These are phyloP conservation scores for Monopis laevigella DNA, from an alignment of 2,888 invertebrate species.

Conservation along the genomic window DNA sequence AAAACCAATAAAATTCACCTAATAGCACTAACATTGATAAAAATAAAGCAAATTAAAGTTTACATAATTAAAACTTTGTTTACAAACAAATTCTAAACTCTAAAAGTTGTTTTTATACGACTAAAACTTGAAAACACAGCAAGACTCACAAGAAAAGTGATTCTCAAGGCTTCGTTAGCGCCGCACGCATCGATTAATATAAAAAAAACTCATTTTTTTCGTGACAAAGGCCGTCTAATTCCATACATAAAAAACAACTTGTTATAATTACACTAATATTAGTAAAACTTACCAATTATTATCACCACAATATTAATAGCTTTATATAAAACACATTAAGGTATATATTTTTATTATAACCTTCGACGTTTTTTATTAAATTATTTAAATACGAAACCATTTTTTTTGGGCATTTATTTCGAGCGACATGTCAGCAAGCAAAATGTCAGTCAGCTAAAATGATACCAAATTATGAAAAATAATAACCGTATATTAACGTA, in stretches of 20 bases:
- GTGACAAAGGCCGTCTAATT: slow-evolving; percentile 2
- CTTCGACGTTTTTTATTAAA: not conserved
- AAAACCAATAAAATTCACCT: too few species aligned
- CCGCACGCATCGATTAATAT: not conserved
- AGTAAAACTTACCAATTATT: not conserved
- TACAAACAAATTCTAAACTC: too few species aligned
- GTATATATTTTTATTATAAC: not conserved
- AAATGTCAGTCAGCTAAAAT: slow-evolving; percentile 1
- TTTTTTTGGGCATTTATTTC: slow-evolving; percentile 5
- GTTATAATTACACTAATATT: not conserved
- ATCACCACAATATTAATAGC: not conserved
- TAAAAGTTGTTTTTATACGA: too few species aligned
- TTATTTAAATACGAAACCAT: not conserved
- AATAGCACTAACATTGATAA: too few species aligned
- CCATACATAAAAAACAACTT: not conserved
- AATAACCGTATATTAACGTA: too few species aligned
- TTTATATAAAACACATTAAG: not conserved
- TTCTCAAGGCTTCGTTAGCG: not conserved
- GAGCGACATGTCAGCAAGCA: too few species aligned
- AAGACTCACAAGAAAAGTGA: too few species aligned
- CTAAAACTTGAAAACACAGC: too few species aligned
- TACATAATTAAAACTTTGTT: too few species aligned
- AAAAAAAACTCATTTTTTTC: not conserved
- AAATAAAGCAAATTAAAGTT: too few species aligned
- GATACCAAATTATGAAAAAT: not conserved